These are phyloP conservation scores for Thalassophryne amazonica DNA, from an alignment of 2,797 vertebrate species.

Conservation along the genomic window DNA sequence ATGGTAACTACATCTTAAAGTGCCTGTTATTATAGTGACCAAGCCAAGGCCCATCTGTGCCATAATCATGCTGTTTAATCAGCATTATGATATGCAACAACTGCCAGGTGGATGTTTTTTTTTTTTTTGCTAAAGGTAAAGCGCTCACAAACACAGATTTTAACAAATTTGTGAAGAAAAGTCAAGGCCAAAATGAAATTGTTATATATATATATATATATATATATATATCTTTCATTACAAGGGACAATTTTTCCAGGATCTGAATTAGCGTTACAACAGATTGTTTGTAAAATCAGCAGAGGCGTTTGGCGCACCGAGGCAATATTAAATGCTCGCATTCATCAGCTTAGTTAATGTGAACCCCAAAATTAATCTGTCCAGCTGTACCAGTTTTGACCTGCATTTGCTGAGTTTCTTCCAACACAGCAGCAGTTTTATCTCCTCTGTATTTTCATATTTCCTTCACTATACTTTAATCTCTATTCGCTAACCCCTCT, in stretches of 20 bases:
- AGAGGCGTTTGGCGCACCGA: background rate
- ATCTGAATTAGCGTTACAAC: slow-evolving; percentile 8
- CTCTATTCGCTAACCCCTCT: slow-evolving; percentile 34
- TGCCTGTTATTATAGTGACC: no score
- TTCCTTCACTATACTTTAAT: slow-evolving; percentile 33
- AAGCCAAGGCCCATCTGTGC: no score
- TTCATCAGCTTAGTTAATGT: slow-evolving; percentile 12
- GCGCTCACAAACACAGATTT: no score
- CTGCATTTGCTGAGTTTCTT: background rate
- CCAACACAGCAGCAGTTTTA: background rate
- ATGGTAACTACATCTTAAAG: no score
- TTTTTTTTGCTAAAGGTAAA: no score
- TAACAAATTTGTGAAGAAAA: no score
- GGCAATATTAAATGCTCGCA: slow-evolving; percentile 1
- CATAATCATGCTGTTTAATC: no score
- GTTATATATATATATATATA: background rate
- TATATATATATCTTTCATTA: slow-evolving; percentile 11
- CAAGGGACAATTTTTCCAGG: background rate
- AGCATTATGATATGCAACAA: no score
- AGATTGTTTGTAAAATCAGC: slow-evolving; percentile 5
- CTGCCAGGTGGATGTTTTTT: no score
- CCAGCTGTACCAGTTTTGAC: background rate
- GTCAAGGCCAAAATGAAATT: no score
- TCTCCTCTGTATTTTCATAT: slow-evolving; percentile 11
- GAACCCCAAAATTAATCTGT: background rate